Conservation (phyloP, 2,888 invertebrate species). For the Microplitis manilae region DNA sequence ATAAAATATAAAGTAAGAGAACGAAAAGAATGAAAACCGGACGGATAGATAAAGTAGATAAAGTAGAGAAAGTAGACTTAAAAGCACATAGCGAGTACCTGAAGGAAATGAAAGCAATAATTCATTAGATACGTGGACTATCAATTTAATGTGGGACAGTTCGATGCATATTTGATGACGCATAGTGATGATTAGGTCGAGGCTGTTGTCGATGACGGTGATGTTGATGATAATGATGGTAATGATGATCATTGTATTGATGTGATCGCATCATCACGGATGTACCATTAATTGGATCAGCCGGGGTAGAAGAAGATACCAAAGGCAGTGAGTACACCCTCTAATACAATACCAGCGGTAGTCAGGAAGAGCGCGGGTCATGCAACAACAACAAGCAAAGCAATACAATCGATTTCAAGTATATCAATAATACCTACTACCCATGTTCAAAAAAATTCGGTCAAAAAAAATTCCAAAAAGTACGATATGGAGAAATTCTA, state of each 20-base stretch:
- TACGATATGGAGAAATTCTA: too few relatives aligned
- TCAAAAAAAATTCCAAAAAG: too few relatives aligned
- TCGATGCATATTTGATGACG: conserved; percentile 67
- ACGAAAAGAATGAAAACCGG: not conserved
- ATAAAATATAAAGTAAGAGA: not conserved
- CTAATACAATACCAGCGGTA: conserved; percentile 61
- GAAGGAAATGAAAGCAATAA: not conserved
- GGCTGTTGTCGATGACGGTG: conserved; percentile 57
- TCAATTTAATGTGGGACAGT: conserved; percentile 65
- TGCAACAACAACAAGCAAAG: conserved; percentile 70
- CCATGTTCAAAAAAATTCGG: too few relatives aligned
- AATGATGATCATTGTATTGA: conserved; percentile 66
- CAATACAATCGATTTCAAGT: conserved; percentile 58
- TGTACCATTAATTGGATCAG: conserved; percentile 64
- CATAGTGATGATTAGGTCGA: conserved; percentile 53
- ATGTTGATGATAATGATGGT: conserved; percentile 62
- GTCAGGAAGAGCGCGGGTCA: conserved; percentile 63
- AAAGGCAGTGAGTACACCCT: conserved; percentile 73
- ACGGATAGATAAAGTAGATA: too few relatives aligned
- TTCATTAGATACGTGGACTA: conserved; percentile 51
- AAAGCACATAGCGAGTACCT: conserved; percentile 2
- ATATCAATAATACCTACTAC: conserved; percentile 4
- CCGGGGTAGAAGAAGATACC: conserved; percentile 65
- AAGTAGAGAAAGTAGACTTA: not conserved
- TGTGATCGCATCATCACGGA: conserved; percentile 67